Evolutionary conservation across 2,113 vertebrate genomes (phyloP).

Genomic region (Pelvicachromis taeniatus): DNA sequence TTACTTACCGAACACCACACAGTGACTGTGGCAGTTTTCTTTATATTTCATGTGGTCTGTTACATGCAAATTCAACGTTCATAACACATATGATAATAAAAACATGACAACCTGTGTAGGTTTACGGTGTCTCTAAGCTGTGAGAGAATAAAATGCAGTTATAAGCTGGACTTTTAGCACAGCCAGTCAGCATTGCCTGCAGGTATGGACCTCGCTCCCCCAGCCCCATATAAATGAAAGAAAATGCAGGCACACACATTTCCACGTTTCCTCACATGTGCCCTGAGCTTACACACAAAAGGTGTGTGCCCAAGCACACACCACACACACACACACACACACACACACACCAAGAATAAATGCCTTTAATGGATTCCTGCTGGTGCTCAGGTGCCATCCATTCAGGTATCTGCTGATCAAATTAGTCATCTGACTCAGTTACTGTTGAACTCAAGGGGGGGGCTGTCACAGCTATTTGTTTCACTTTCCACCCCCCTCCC

Average conservation of each 20-base stretch:
- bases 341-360: background rate
- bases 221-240: background rate
- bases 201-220: background rate
- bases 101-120: background rate
- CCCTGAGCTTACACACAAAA: background rate
- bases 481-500: conserved; percentile 23
- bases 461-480: conserved; percentile 42
- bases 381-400: conserved; percentile 24
- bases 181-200: background rate
- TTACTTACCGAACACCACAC: conserved; percentile 2
- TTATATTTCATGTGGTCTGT: background rate
- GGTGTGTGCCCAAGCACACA: background rate
- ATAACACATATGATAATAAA: background rate
- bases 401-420: conserved; percentile 35
- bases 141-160: background rate
- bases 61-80: background rate
- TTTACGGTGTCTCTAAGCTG: background rate
- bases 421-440: conserved; percentile 30
- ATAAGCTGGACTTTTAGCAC: conserved; percentile 5
- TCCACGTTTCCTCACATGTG: background rate
- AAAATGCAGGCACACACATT: background rate
- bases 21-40: background rate
- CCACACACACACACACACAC: background rate
- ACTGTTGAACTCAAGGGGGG: conserved; percentile 24
- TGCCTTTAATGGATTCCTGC: conserved; percentile 20